These are phyloP conservation scores for Eupeodes corollae DNA, from an alignment of 1,140 invertebrate species.

Conservation along the genomic window DNA sequence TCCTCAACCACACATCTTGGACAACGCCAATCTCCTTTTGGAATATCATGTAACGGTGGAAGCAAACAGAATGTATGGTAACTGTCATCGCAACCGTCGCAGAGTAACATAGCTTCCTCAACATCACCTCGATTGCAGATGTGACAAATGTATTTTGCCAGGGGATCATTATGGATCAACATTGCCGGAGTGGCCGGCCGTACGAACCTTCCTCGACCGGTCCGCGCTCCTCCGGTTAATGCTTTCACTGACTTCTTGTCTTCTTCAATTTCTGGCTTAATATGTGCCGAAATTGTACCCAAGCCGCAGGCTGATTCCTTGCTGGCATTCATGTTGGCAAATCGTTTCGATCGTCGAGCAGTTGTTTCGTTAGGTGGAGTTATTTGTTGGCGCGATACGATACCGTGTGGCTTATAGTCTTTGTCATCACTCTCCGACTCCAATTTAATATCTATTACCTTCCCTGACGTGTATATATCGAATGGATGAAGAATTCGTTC, in stretches of 20 bases:
- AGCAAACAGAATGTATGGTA: constrained; percentile 92
- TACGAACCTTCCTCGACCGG: constrained; percentile 10
- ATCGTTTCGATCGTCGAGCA: constrained; percentile 45
- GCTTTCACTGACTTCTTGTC: not conserved
- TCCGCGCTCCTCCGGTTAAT: too few relatives aligned
- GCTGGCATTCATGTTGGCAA: constrained; percentile 6
- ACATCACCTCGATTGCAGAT: constrained; percentile 81
- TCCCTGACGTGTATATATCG: constrained; percentile 64
- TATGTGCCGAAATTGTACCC: not conserved
- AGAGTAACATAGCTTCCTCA: constrained; percentile 84
- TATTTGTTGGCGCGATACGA: constrained; percentile 52
- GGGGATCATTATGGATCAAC: constrained; percentile 31
- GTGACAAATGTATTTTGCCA: constrained; percentile 82
- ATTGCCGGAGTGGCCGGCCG: constrained; percentile 10
- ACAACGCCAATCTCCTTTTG: constrained; percentile 84
- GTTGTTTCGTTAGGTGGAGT: constrained; percentile 48
- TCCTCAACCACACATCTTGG: constrained; percentile 83
- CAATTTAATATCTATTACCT: constrained; percentile 29
- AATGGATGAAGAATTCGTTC: constrained; percentile 82
- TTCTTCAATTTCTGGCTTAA: not conserved
- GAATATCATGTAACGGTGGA: constrained; percentile 78
- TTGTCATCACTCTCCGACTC: constrained; percentile 8
- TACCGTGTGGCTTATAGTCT: constrained; percentile 49
- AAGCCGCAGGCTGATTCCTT: not conserved
- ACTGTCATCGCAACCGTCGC: constrained; percentile 89